Base-by-base conservation (phyloP, 2,888 invertebrate genomes). In the Prosopocoilus inquinatus region DNA sequence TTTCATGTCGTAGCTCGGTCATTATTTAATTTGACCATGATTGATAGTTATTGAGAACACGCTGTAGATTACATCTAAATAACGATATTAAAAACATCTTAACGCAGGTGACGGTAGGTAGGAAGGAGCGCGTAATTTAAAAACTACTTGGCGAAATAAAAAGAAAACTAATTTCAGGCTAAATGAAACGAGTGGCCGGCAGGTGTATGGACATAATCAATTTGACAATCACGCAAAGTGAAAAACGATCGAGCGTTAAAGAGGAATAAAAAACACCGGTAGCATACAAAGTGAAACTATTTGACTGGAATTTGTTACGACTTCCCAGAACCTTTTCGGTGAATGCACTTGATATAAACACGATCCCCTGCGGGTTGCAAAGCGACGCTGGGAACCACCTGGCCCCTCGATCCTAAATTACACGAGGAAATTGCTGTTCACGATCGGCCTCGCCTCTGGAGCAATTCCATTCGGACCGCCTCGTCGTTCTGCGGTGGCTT, bases 361-460 rank as follows among this genome's bases (percentile, higher is more conserved):
- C 64, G 68, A 66, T 68, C 64, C 67, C 62, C 65, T 64, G 69
- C 61, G 68, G 69, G 62, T 61, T 54, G 60, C 62, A 63, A 63
- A 63, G 62, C 65, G 68, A 63, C 59, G 67, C 60, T 61, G 64
- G 59, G 62, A 53, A 15, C 45, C 52, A 34, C 38, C 36, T 57
- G 54, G 54, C 59, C 39, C 55, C 61, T 61, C 62, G 67, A 64
- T 68, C 69, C 69, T 70, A 70, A 70, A 71, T 71, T 71, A 71
- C 70, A 68, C 62, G 66, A 69, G 69, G 69, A 71, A 71, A 71
- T 71, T 65, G 70, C 69, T 69, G 70, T 70, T 71, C 71, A 68
- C 69, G 68, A 69, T 69, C 68, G 12, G 54, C 52, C 64, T 66
- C 68, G 64, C 67, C 68, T 65, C 62, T 60, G 63, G 62, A 65